Percentiles rank a stretch among this genome's conserved stretches.
phyloP scores from a whole-genome alignment of 2,888 invertebrate genomes.

The Bugulina stolonifera region DNA sequence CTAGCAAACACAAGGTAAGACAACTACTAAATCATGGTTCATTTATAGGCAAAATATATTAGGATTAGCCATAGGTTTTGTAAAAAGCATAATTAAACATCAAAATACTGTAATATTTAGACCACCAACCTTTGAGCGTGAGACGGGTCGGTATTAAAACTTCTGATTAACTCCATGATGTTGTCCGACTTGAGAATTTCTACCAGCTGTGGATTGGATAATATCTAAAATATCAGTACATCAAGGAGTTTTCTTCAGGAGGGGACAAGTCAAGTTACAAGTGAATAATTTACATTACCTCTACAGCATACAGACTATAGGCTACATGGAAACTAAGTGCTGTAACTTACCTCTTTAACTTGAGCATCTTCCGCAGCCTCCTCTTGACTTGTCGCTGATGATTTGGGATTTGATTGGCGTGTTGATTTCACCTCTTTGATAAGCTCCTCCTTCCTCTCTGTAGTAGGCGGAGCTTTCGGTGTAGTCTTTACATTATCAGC shows the following conservation, averaged over 20 bases:
- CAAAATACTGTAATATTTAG: neutral
- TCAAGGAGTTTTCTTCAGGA: no score
- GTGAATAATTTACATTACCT: no score
- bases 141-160: neutral
- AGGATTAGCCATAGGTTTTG: no score
- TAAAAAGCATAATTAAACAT: no score
- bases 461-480: constrained; percentile 14
- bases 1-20: no score
- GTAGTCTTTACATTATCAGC: constrained; percentile 2
- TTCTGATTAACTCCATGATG: constrained; percentile 5
- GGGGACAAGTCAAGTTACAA: no score
- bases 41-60: no score
- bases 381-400: neutral
- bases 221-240: neutral
- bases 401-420: constrained; percentile 4
- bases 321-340: no score
- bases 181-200: constrained; percentile 18
- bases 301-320: no score
- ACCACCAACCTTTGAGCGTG: neutral
- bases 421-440: constrained; percentile 22
- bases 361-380: constrained; percentile 12
- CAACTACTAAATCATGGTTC: no score
- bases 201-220: constrained; percentile 16
- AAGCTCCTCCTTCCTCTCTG: constrained; percentile 21
- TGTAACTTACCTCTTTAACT: constrained; percentile 6